Percentiles rank a stretch among this genome's conserved stretches.
Conservation (phyloP, 1,140 invertebrate genomes). For the Anoplophora glabripennis region DNA sequence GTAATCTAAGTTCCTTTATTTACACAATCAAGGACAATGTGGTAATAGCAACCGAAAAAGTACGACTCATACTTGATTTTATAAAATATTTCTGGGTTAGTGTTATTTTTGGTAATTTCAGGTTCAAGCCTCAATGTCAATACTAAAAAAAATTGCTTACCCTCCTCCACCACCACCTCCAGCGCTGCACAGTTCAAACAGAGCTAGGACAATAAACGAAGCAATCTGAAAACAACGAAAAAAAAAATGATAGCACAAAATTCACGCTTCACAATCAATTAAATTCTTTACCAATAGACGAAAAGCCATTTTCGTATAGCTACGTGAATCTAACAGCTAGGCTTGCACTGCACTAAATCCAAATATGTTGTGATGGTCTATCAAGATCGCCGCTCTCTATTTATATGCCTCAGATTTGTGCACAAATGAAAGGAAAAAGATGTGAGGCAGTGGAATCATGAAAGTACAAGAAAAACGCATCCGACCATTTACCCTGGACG, state of each 20-base stretch:
- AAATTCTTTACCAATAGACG: slow-evolving; percentile 33
- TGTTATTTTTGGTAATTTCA: no score
- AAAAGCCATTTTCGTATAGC: slow-evolving; percentile 34
- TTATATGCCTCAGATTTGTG: slow-evolving; percentile 38
- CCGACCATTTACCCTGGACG: slow-evolving; percentile 31
- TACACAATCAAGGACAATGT: no score
- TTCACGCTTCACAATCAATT: not conserved
- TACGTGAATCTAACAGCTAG: slow-evolving; percentile 24
- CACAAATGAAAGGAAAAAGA: slow-evolving; percentile 39
- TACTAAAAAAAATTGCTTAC: slow-evolving; percentile 13
- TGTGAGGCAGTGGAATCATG: slow-evolving; percentile 26
- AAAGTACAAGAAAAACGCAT: slow-evolving; percentile 43
- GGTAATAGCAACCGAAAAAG: no score
- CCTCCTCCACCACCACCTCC: slow-evolving; percentile 30
- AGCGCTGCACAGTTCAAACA: slow-evolving; percentile 29
- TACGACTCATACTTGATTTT: no score
- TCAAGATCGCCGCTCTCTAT: slow-evolving; percentile 28
- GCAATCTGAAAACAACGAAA: slow-evolving; percentile 33
- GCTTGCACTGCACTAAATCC: slow-evolving; percentile 37
- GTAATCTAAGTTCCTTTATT: no score
- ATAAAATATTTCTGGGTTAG: no score
- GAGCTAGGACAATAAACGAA: slow-evolving; percentile 35
- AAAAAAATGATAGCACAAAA: not conserved
- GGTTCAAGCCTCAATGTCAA: no score
- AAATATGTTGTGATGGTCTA: slow-evolving; percentile 30